Base-by-base conservation (phyloP, 2,113 vertebrate species). In the Polypterus senegalus region DNA sequence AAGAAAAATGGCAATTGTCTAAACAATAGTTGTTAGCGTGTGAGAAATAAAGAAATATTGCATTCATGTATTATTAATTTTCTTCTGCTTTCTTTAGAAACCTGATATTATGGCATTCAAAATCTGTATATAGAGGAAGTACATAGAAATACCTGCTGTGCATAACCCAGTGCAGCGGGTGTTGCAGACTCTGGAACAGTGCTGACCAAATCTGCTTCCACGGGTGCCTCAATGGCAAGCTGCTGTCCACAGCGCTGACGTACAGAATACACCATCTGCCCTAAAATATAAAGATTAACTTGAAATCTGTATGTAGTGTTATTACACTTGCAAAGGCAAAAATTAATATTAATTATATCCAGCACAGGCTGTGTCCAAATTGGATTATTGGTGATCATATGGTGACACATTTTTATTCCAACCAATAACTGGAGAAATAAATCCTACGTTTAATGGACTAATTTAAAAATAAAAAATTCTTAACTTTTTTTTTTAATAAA, bases 191-290 rank as follows among this genome's bases (percentile, higher is more conserved):
- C 96, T 0, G 96, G 96, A 61, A 99, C 96, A 1, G 95, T 97
- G 86, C 96, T 98, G 70, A 99, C 94, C 71, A 98, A 72, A 61
- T 99, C 96, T 9, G 89, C 94, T 55, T 94, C 89, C 65, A 92
- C 93, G 0, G 96, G 95, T 5, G 94, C 90, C 80, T 99, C 96
- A 1, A 92, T 83, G 44, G 96, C 96, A 55, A 99, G 80, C 79
- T 96, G 93, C 65, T 85, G 89, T 55, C 96, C 96, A 10, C 95
- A 98, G 63, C 94, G 88, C 62, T 85, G 91, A 66, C 96, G 82
- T 54, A 97, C 96, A 0, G 93, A 93, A 70, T 99, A 99, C 9
- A 99, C 96, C 96, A 99, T 99, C 76, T 99, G 96, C 66, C 92
- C 96, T 99, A 76, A 6, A 75, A 68, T 3, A 27, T 27, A 27